These are phyloP conservation scores for Mythimna vitellina DNA, from an alignment of 2,888 invertebrate species.

Conservation along the genomic window DNA sequence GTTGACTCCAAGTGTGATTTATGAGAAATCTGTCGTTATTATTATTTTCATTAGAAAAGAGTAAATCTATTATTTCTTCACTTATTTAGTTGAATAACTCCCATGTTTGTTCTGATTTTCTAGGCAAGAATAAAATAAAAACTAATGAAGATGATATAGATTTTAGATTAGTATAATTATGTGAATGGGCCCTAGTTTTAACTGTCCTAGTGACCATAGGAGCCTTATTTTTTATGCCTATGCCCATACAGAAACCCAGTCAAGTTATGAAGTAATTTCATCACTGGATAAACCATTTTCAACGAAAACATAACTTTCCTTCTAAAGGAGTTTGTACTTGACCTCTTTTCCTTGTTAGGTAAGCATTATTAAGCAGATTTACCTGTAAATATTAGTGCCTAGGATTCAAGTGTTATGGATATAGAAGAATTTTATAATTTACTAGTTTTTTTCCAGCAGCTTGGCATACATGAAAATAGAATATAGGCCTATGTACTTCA, in stretches of 20 bases:
- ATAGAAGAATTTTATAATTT: background rate
- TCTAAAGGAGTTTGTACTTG: background rate
- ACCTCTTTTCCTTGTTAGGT: constrained; percentile 24
- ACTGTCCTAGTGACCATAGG: background rate
- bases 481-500: too few species aligned
- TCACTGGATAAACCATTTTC: constrained; percentile 12
- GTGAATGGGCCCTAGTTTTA: background rate
- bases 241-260: background rate
- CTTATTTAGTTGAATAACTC: background rate
- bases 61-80: background rate
- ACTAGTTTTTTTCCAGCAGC: too few species aligned
- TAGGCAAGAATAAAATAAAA: too few species aligned
- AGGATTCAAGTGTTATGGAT: background rate
- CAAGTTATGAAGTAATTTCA: background rate
- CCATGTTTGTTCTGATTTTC: background rate
- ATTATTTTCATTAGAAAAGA: background rate
- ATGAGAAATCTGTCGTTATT: background rate
- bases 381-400: background rate
- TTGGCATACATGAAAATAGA: too few species aligned
- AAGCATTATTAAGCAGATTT: background rate
- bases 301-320: constrained; percentile 14
- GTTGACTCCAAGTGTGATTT: background rate
- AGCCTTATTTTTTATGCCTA: background rate
- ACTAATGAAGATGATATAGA: background rate
- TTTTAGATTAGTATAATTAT: background rate